phyloP scores from a whole-genome alignment of 2,113 vertebrate genomes.

The Malurus elegans region DNA sequence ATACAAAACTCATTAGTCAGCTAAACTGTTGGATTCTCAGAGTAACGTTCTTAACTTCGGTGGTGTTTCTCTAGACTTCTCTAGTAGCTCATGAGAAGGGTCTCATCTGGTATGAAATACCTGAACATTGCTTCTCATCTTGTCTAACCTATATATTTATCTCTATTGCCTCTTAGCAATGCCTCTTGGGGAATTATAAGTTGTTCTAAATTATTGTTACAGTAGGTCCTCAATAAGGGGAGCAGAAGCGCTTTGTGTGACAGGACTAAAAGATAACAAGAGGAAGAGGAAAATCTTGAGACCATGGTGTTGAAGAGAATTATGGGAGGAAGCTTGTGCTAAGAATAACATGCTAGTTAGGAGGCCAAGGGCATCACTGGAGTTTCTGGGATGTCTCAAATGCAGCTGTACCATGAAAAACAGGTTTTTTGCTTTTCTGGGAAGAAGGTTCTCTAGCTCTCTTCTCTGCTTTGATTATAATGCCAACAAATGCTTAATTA shows the following conservation, averaged over 20 bases:
- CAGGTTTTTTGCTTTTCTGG: background rate
- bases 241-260: background rate
- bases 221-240: background rate
- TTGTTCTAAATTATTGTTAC: background rate
- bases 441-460: background rate
- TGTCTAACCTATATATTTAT: background rate
- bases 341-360: accelerated
- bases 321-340: background rate
- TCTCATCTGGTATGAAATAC: background rate
- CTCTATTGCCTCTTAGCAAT: background rate
- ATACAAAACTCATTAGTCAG: background rate
- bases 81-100: background rate
- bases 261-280: background rate
- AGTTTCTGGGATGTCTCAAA: background rate
- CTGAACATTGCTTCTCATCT: accelerated
- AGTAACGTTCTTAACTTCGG: background rate
- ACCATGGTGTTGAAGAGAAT: background rate
- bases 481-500: background rate
- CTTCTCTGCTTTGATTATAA: background rate
- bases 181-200: background rate
- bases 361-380: background rate
- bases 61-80: background rate
- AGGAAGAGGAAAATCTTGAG: background rate
- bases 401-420: background rate
- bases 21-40: background rate